These are phyloP conservation scores for Drosophila ananassae DNA, from an alignment of 1,140 invertebrate species.

Conservation along the genomic window DNA sequence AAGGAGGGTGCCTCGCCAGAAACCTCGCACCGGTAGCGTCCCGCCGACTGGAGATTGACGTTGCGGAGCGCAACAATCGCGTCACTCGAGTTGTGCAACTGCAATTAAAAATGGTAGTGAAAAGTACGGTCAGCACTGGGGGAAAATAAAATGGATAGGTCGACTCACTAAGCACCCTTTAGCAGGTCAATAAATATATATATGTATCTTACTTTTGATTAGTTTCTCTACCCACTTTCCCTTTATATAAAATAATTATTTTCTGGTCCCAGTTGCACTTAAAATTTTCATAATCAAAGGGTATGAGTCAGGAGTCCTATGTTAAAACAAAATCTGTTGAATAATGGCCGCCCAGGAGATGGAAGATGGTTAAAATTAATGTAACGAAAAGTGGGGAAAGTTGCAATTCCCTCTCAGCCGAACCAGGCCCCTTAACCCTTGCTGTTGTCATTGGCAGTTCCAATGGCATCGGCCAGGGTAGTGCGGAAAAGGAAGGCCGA, in stretches of 20 bases:
- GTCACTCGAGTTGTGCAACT: constrained; percentile 91
- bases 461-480: constrained; percentile 30
- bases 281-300: not conserved
- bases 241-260: no score
- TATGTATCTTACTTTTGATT: not conserved
- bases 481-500: not conserved
- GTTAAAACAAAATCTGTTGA: constrained; percentile 51
- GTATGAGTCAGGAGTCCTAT: constrained; percentile 6
- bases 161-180: constrained; percentile 1
- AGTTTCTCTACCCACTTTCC: not conserved
- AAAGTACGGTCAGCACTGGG: constrained; percentile 6
- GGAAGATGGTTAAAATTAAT: constrained; percentile 42
- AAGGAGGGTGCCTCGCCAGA: constrained; percentile 93
- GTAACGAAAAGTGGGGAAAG: constrained; percentile 59
- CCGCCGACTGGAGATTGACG: constrained; percentile 90
- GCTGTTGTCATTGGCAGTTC: constrained; percentile 59
- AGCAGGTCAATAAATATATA: not conserved
- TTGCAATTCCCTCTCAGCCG: constrained; percentile 25
- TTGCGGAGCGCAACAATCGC: constrained; percentile 89
- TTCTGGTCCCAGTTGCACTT: not conserved
- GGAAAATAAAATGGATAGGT: not conserved
- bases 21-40: constrained; percentile 93
- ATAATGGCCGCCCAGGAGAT: constrained; percentile 47
- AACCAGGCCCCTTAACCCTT: not conserved
- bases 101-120: constrained; percentile 73